Base-by-base conservation (phyloP, 2,797 vertebrate genomes). In the Triplophysa bombifrons region DNA sequence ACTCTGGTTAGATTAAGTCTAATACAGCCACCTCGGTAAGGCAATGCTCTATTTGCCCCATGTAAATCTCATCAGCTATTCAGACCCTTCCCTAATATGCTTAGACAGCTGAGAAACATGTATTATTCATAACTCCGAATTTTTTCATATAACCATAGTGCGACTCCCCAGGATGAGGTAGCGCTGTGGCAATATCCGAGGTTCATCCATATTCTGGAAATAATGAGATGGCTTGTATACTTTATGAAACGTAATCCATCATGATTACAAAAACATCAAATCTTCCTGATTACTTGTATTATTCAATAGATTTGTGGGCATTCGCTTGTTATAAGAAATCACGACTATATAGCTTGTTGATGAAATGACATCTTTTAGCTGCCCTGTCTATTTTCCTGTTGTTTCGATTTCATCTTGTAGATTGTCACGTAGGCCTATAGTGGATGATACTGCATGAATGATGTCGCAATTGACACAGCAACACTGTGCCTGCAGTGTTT, bases 241-340 rank as follows among this genome's bases (percentile, higher is more conserved):
- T 90, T 93, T 91, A 91, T 93, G 90, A 93, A 93, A 90, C 81
- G 88, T 89, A 85, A 92, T 93, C 92, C 90, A 92, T 93, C 92
- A 92, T 89, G 89, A 88, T 90, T 80, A 84, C 84, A 85, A 88
- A 88, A 87, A 89, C 90, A 90, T 91, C 88, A 91, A 89, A 92
- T 91, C 89, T 87, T 86, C 91, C 90, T 89, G 87, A 70, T 72
- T 87, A 87, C 51, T 84, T 87, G 86, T 86, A 90, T 91, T 91
- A 92, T 90, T 90, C 88, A 91, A 65, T 88, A 85, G 85, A 76
- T 79, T 72, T 81, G 80, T 38, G 58, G 75, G 86, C 89, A 89
- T 87, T 92, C 89, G 90, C 90, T 91, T 90, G 63, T 65, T 79
- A 90, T 88, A 86, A 83, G 86, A 91, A 92, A 89, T 88, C 86